Percentiles rank a stretch among this genome's conserved stretches.
These are phyloP conservation scores for Pachyseris speciosa DNA, from an alignment of 64 coral and sea anemone genomes.

Conservation along the genomic window DNA sequence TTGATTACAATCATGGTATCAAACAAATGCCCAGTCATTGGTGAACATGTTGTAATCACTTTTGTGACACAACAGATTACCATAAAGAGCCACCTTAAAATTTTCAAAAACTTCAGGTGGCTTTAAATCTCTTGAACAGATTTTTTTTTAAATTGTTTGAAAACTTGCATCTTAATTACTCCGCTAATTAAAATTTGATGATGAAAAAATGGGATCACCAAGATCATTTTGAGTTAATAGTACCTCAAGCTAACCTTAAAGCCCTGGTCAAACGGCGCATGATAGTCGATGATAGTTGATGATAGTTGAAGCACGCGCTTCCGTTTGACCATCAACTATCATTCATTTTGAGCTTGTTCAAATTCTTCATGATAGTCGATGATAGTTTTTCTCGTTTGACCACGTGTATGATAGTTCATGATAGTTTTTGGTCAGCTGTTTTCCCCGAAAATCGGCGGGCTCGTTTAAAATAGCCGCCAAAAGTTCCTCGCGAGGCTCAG, in stretches of 20 bases:
- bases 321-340: too few species aligned
- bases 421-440: too few species aligned
- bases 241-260: conserved; percentile 17
- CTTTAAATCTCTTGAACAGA: conserved; percentile 8
- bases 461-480: too few species aligned
- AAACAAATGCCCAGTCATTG: conserved; percentile 49
- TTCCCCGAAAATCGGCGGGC: too few species aligned
- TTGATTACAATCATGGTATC: conserved; percentile 50
- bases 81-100: conserved; percentile 52
- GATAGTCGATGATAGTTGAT: too few species aligned
- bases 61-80: conserved; percentile 33
- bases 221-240: conserved; percentile 8
- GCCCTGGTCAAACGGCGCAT: too few species aligned
- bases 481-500: too few species aligned
- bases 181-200: conserved; percentile 8
- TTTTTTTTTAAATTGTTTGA: conserved; percentile 16
- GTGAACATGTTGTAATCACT: conserved; percentile 1
- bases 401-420: too few species aligned
- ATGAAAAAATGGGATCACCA: conserved; percentile 16
- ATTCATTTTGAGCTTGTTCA: too few species aligned
- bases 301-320: too few species aligned
- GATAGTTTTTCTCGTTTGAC: too few species aligned
- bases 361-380: too few species aligned
- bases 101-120: conserved; percentile 52
- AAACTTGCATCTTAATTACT: neutral